Evolutionary conservation across 2,113 vertebrate genomes (phyloP).

Genomic region (Menidia beryllina): DNA sequence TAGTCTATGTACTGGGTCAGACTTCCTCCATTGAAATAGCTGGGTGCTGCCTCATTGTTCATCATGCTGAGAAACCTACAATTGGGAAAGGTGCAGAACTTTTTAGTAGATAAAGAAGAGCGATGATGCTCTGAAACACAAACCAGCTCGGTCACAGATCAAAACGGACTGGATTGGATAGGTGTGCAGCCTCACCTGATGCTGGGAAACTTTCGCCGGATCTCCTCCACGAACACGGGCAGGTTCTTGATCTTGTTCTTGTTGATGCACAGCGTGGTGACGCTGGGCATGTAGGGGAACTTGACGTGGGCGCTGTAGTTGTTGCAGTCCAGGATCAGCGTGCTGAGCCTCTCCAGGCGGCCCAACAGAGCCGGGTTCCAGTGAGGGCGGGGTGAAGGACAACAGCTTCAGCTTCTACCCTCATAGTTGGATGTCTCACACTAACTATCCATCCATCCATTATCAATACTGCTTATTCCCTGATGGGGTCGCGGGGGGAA

Average conservation of each 20-base stretch:
- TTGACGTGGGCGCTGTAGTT: slow-evolving; percentile 81
- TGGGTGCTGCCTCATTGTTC: slow-evolving; percentile 84
- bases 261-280: slow-evolving; percentile 82
- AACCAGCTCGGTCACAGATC: neutral
- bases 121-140: rapidly evolving
- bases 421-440: too few relatives aligned
- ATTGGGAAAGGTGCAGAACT: neutral
- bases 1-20: slow-evolving; percentile 81
- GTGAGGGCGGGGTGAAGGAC: slow-evolving; percentile 71
- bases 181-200: slow-evolving; percentile 70
- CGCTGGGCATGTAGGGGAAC: slow-evolving; percentile 81
- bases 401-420: slow-evolving; percentile 4
- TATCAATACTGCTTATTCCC: too few relatives aligned
- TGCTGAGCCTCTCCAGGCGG: slow-evolving; percentile 78
- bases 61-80: slow-evolving; percentile 84
- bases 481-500: too few relatives aligned
- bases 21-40: slow-evolving; percentile 84
- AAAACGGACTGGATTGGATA: neutral
- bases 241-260: slow-evolving; percentile 84
- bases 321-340: slow-evolving; percentile 83
- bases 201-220: slow-evolving; percentile 78
- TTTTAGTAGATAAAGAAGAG: neutral
- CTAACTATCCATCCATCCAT: too few relatives aligned
- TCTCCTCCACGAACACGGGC: slow-evolving; percentile 80
- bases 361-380: slow-evolving; percentile 81